A percentile compares a stretch with the other conserved stretches of the same genome.
These are phyloP conservation scores for Steinernema scapterisci DNA, from an alignment of 2,888 invertebrate genomes.

Conservation along the genomic window DNA sequence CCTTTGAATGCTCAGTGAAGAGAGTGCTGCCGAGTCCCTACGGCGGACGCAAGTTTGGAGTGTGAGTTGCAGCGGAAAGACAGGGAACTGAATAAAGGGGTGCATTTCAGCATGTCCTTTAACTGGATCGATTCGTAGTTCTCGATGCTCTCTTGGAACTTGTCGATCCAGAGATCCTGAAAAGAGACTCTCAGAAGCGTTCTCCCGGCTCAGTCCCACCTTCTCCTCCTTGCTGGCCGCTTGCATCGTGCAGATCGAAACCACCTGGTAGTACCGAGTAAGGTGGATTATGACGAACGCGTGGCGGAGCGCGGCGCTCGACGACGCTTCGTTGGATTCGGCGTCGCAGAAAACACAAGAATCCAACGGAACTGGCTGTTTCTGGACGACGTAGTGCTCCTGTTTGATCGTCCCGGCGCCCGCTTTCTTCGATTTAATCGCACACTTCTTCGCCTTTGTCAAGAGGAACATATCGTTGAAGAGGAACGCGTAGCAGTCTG, in stretches of 20 bases:
- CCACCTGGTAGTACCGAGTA: constrained; percentile 71
- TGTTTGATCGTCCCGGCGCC: constrained; percentile 55
- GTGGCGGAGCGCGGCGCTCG: constrained; percentile 62
- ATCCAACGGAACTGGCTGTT: constrained; percentile 71
- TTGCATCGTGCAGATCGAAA: constrained; percentile 71
- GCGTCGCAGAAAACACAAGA: constrained; percentile 71
- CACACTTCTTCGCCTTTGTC: constrained; percentile 72
- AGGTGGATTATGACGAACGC: constrained; percentile 71
- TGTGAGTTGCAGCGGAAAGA: constrained; percentile 44
- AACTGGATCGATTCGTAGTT: constrained; percentile 68
- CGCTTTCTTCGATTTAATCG: constrained; percentile 59
- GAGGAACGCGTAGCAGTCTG: constrained; percentile 74
- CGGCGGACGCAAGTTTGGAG: constrained; percentile 11
- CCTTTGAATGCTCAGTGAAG: background rate
- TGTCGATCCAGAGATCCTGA: constrained; percentile 67
- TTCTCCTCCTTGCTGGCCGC: constrained; percentile 69
- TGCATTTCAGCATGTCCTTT: constrained; percentile 66
- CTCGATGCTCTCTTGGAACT: constrained; percentile 69
- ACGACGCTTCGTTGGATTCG: constrained; percentile 58
- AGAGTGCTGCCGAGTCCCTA: constrained; percentile 17
- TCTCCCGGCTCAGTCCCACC: constrained; percentile 59
- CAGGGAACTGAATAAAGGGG: constrained; percentile 63
- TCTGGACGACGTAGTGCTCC: constrained; percentile 69
- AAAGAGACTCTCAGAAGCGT: constrained; percentile 35
- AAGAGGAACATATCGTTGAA: constrained; percentile 75